Evolutionary conservation across 2,888 invertebrate species (phyloP), one percentile per base, ranked within the genome.

Genomic region (Microchrysa polita): DNA sequence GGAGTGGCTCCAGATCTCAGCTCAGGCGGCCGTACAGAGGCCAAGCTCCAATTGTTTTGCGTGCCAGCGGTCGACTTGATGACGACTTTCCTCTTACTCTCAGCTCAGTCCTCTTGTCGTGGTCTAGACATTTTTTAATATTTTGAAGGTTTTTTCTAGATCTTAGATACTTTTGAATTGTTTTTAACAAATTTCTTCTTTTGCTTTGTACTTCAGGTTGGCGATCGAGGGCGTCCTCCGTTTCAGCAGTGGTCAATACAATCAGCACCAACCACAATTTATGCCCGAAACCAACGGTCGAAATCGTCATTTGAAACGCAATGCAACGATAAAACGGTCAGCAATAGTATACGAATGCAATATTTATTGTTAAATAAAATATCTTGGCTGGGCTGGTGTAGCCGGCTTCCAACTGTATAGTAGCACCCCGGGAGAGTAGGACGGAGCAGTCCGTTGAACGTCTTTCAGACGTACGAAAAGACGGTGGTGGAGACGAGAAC

Each of bases 401-500:
- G 12, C 48, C 48, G 27, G 7, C n/a, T n/a, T 34, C 27, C 4
- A 34, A 34, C 27, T 34, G n/a, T n/a, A n/a, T n/a, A 34, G 27
- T 34, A 34, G 27, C 27, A n/a, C 27, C 27, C 27, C 27, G 27
- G 27, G 27, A 34, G 27, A n/a, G n/a, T n/a, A n/a, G 27, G 27
- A 34, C 4, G 7, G 27, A 34, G 7, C 27, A 34, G 27, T 7
- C 27, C 4, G 27, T 34, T 5, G 4, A 34, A 34, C 27, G 27
- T 34, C 52, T 52, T 14, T 14, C 16, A 40, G 59, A 67, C 53
- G 57, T 34, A 53, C 22, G 16, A 34, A 67, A 57, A 73, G 69
- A 73, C 23, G 53, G 12, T 42, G 53, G 12, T 42, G 65, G 67
- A 55, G 27, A 42, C 48, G 53, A 69, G 60, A 59, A 73, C 72